These are phyloP conservation scores for Pseudoatta argentina DNA, from an alignment of 1,140 invertebrate species.

Conservation along the genomic window DNA sequence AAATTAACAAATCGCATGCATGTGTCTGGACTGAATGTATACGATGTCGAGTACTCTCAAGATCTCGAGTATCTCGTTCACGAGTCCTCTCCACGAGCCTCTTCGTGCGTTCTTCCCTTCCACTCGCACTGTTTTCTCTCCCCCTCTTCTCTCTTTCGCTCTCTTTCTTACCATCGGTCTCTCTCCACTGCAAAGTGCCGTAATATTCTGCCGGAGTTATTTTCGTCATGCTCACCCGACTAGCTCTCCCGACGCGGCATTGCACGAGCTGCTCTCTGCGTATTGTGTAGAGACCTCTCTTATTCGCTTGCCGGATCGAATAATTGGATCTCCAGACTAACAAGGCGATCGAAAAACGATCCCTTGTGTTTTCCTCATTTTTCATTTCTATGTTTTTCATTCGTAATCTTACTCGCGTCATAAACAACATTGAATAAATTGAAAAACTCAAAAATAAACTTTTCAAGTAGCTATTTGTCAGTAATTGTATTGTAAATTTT, in stretches of 20 bases:
- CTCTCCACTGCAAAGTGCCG: slow-evolving; percentile 76
- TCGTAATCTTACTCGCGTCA: not conserved
- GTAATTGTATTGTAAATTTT: not conserved
- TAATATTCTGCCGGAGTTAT: slow-evolving; percentile 78
- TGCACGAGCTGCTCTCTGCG: slow-evolving; percentile 66
- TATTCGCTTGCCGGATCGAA: slow-evolving; percentile 31
- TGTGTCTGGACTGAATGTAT: slow-evolving; percentile 1
- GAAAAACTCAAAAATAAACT: not conserved
- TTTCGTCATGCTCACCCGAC: slow-evolving; percentile 76
- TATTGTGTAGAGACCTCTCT: slow-evolving; percentile 69
- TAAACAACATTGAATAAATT: not conserved
- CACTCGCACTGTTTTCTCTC: slow-evolving; percentile 11
- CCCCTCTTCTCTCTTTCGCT: slow-evolving; percentile 31
- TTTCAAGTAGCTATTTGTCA: not conserved
- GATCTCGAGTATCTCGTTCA: not conserved
- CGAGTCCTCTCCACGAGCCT: slow-evolving; percentile 2
- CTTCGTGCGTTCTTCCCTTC: slow-evolving; percentile 28
- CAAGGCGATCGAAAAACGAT: slow-evolving; percentile 64
- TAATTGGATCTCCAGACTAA: slow-evolving; percentile 76
- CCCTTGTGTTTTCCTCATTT: slow-evolving; percentile 10
- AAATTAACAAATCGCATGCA: slow-evolving; percentile 31
- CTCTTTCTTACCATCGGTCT: slow-evolving; percentile 54
- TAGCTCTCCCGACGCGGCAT: slow-evolving; percentile 74
- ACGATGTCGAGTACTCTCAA: not conserved
- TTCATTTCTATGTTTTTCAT: not conserved